phyloP scores from a whole-genome alignment of 2,797 vertebrate species.

The Neomorphus geoffroyi region DNA sequence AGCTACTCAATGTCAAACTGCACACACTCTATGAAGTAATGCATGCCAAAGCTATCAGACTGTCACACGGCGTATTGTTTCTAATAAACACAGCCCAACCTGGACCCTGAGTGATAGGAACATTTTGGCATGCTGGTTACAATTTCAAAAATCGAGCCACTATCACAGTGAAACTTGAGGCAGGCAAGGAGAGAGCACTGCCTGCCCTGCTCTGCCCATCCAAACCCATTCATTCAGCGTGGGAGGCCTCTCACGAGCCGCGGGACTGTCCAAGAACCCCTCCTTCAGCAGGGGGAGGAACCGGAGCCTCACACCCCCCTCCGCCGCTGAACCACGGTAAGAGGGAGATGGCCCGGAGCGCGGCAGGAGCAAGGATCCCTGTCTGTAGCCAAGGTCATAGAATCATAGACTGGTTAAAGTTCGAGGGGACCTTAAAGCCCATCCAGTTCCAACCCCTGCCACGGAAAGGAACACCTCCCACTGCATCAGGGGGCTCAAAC shows the following conservation, averaged over 20 bases:
- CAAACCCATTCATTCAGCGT: no score
- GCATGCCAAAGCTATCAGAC: neutral
- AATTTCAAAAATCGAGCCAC: neutral
- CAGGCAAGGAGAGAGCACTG: neutral
- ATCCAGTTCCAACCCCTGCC: no score
- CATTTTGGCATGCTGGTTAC: neutral
- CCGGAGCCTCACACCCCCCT: neutral
- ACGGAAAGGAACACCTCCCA: no score
- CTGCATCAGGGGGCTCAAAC: no score
- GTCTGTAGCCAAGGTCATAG: no score
- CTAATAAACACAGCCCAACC: neutral
- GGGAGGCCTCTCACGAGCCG: neutral
- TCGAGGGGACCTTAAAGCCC: no score
- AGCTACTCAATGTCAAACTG: slow-evolving; percentile 13
- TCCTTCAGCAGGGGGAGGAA: neutral
- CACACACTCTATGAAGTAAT: neutral
- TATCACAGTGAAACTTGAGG: neutral
- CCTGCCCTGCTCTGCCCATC: no score
- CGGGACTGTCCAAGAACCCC: neutral
- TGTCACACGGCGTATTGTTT: neutral
- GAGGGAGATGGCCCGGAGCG: no score
- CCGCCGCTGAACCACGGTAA: neutral
- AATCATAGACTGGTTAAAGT: no score
- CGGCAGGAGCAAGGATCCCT: no score
- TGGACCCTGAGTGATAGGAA: neutral